These are phyloP conservation scores for Asobara japonica DNA, from an alignment of 1,140 invertebrate species.

Conservation along the genomic window DNA sequence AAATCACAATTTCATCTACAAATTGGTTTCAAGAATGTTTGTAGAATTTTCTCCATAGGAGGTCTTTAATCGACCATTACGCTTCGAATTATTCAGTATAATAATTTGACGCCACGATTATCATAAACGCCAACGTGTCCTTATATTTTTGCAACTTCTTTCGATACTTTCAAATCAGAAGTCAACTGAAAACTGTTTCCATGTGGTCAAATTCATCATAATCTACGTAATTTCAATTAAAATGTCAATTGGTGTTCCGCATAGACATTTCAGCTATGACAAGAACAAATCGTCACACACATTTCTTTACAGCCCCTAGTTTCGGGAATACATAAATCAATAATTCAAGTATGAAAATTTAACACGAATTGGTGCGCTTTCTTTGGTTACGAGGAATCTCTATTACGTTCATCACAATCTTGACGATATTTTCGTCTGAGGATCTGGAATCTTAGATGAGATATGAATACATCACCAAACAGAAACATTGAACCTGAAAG, in stretches of 20 bases:
- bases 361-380: background rate
- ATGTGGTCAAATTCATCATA: background rate
- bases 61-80: background rate
- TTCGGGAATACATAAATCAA: background rate
- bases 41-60: background rate
- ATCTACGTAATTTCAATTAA: background rate
- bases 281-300: background rate
- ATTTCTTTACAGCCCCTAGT: background rate
- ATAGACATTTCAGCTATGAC: too few species aligned
- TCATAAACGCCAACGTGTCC: too few species aligned
- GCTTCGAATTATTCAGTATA: background rate
- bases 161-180: too few species aligned
- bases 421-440: background rate
- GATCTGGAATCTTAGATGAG: background rate
- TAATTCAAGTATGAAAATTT: background rate
- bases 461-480: background rate
- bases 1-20: background rate
- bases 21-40: constrained; percentile 4
- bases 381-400: background rate
- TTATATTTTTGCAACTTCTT: background rate
- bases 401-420: background rate
- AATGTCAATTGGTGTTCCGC: too few species aligned
- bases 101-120: background rate
- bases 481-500: background rate
- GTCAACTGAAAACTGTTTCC: background rate